Evolutionary conservation across 2,888 invertebrate genomes (phyloP), one percentile per base, ranked within the genome.

Genomic region (Periphyllus acericola): DNA sequence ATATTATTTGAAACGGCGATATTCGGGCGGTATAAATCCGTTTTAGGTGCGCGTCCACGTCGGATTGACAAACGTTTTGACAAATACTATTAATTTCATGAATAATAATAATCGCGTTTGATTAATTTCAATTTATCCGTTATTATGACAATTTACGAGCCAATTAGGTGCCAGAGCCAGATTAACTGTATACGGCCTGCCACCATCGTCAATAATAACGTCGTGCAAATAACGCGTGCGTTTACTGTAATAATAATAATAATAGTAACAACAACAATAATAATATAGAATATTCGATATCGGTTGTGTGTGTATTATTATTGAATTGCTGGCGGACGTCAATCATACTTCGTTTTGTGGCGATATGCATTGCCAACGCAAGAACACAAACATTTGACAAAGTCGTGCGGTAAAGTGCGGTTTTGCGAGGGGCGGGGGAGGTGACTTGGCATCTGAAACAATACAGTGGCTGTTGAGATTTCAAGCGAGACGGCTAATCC

Each of bases 51-150:
- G 6, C 66, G n/a, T 80, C 36, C n/a, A 36, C 60, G 40, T 52
- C 25, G 21, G 55, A 36, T 40, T 83, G 83, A 75, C 75, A 83
- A 84, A 75, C 75, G 17, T 75, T 83, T 76, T 76, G 83, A 84
- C 75, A 84, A 76, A 25, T 75, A 46, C 29, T 84, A 76, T 36
- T 76, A 46, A 76, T 66, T 83, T 40, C 60, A 29, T 75, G n/a
- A n/a, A n/a, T 66, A 36, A 55, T 66, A 52, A 84, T 66, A 68
- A 68, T 84, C 66, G 9, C 66, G 25, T 25, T 19, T 66, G 66
- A 76, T 76, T 84, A 46, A 66, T 68, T 46, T 68, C 17, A 68
- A 84, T 72, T 32, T 75, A 84, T 40, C 40, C 36, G 68, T 34
- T 68, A 46, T 46, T 46, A 32, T 17, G 46, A 32, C 66, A 34